Evolutionary conservation across 2,113 vertebrate species (phyloP).

Genomic region (Arothron firmamentum): DNA sequence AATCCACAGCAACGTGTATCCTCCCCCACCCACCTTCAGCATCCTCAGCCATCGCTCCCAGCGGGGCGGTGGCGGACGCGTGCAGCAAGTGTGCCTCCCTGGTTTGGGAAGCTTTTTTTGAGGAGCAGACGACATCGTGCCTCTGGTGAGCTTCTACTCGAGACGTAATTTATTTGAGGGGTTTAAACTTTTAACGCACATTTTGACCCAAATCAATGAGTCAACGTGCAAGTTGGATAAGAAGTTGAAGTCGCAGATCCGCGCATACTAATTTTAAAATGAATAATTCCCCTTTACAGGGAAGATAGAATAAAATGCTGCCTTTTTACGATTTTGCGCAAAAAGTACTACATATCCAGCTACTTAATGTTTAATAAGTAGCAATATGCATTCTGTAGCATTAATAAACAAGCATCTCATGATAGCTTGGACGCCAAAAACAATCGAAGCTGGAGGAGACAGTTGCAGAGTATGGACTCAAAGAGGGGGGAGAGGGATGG

Average conservation of each 20-base stretch:
- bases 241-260: no score
- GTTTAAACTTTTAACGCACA: no score
- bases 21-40: neutral
- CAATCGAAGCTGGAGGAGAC: constrained; percentile 42
- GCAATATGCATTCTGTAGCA: neutral
- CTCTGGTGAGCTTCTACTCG: neutral
- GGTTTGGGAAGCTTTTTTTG: constrained; percentile 4
- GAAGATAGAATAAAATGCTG: no score
- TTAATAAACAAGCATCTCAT: constrained; percentile 39
- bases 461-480: constrained; percentile 16
- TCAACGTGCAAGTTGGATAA: no score
- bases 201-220: no score
- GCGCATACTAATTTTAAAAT: no score
- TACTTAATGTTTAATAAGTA: no score
- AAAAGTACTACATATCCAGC: no score
- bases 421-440: constrained; percentile 55
- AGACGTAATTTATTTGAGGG: no score
- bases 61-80: constrained; percentile 48
- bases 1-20: constrained; percentile 11
- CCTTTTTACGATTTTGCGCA: no score
- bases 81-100: constrained; percentile 71
- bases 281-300: no score
- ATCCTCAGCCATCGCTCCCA: constrained; percentile 23
- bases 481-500: neutral
- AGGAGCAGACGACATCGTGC: neutral